Evolutionary conservation across 1,140 invertebrate species (phyloP).

Genomic region (Rhysida immarginata): DNA sequence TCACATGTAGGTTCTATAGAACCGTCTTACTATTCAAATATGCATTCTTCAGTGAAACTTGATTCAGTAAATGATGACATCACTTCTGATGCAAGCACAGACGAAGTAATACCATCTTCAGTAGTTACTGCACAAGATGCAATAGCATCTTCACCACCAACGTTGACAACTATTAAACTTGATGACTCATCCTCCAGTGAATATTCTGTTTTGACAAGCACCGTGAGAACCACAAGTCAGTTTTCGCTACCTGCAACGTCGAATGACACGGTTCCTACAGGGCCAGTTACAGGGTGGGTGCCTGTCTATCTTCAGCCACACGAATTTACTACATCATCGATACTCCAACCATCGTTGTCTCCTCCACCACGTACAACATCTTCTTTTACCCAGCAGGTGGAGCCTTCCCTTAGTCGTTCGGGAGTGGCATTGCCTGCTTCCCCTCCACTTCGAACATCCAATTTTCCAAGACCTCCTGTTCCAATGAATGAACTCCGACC

Average conservation of each 20-base stretch:
- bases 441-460: background rate
- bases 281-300: conserved; percentile 8
- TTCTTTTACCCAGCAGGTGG: background rate
- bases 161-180: background rate
- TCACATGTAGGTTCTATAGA: background rate
- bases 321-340: background rate
- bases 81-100: too few species aligned
- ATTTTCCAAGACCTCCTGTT: background rate
- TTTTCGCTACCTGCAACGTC: background rate
- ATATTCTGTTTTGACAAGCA: too few species aligned
- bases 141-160: background rate
- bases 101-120: background rate
- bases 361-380: background rate
- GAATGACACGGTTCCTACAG: background rate
- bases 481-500: background rate
- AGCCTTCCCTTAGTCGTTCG: background rate
- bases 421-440: background rate
- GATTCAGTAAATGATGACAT: too few species aligned
- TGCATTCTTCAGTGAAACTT: background rate
- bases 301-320: background rate
- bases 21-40: background rate
- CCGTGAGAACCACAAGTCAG: background rate
- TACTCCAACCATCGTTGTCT: too few species aligned
- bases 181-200: too few species aligned
- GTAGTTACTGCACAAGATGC: background rate